Percentiles rank a stretch among this genome's conserved stretches.
Conservation (phyloP, 2,113 vertebrate species). For the Eurypyga helias region DNA sequence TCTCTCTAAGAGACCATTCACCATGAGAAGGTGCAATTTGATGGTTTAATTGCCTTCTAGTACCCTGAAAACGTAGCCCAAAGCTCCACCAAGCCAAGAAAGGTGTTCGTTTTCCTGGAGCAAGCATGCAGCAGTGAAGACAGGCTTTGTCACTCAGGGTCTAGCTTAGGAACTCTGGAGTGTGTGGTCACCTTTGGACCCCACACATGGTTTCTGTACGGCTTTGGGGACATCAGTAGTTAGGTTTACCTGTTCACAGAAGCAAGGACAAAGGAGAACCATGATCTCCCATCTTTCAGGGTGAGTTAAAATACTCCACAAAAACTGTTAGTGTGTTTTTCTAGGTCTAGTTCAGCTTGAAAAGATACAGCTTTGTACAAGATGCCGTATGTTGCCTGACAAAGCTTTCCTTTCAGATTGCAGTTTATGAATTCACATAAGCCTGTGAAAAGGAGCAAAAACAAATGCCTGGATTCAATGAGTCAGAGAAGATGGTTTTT, state of each 20-base stretch:
- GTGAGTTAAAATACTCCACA: neutral
- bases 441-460: conserved; percentile 26
- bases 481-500: neutral
- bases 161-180: neutral
- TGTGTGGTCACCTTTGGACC: accelerated
- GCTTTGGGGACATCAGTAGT: neutral
- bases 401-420: conserved; percentile 1
- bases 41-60: neutral
- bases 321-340: neutral
- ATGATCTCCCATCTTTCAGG: neutral
- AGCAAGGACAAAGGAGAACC: neutral
- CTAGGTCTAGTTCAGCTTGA: neutral
- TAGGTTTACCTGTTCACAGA: neutral
- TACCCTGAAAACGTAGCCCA: neutral
- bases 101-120: neutral
- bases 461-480: neutral
- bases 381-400: neutral
- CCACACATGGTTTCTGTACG: accelerated
- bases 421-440: conserved; percentile 2
- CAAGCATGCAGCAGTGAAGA: neutral
- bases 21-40: neutral
- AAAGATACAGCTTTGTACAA: neutral
- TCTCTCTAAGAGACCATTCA: neutral
- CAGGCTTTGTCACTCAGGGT: neutral
- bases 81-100: neutral